These are phyloP conservation scores for Pandemis heparana DNA, from an alignment of 2,888 invertebrate genomes.

Conservation along the genomic window DNA sequence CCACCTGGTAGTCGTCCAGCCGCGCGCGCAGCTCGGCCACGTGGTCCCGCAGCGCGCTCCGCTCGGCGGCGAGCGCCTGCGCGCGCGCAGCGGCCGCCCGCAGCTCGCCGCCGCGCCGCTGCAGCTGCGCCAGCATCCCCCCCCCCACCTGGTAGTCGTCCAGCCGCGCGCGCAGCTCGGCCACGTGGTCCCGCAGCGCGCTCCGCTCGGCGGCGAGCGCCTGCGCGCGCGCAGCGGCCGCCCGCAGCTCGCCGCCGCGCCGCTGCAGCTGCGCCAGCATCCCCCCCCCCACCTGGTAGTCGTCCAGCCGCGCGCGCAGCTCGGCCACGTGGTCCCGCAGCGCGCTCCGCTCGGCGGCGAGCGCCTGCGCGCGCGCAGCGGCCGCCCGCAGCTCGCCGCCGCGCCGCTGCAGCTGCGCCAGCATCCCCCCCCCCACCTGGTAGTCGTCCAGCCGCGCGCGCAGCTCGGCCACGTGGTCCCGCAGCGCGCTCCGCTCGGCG, in stretches of 20 bases:
- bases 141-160: constrained; percentile 59
- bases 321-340: constrained; percentile 45
- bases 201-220: constrained; percentile 51
- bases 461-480: constrained; percentile 44
- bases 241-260: too few relatives aligned
- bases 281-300: constrained; percentile 57
- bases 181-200: constrained; percentile 51
- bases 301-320: constrained; percentile 49
- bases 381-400: too few relatives aligned
- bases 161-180: constrained; percentile 57
- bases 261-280: too few relatives aligned
- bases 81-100: constrained; percentile 51
- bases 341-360: constrained; percentile 54
- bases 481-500: constrained; percentile 53
- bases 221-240: constrained; percentile 51
- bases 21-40: constrained; percentile 57
- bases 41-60: constrained; percentile 53
- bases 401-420: too few relatives aligned
- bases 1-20: constrained; percentile 62
- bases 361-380: constrained; percentile 52
- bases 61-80: constrained; percentile 42
- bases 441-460: constrained; percentile 53
- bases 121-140: too few relatives aligned
- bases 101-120: too few relatives aligned
- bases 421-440: constrained; percentile 53